Conservation (phyloP, 2,113 vertebrate genomes). For the Gymnarchus niloticus region DNA sequence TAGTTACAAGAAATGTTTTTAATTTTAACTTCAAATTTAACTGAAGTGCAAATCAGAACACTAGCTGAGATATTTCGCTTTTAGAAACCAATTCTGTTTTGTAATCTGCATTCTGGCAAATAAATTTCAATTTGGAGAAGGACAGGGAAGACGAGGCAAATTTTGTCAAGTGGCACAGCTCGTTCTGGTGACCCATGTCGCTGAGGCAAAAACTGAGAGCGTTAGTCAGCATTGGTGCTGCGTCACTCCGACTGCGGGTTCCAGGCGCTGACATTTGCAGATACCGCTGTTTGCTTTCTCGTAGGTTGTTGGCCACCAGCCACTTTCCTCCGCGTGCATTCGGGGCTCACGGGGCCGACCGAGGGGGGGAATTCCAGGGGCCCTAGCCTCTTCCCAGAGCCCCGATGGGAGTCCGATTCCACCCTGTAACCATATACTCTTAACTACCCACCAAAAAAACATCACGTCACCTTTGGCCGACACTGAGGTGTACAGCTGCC, state of each 20-base stretch:
- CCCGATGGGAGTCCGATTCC: background rate
- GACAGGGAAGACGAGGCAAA: background rate
- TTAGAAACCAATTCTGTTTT: background rate
- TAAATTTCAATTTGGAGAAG: background rate
- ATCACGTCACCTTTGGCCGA: too few relatives aligned
- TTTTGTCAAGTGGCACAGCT: background rate
- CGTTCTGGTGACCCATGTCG: background rate
- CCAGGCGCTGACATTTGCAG: conserved; percentile 9
- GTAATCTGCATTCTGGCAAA: too few relatives aligned
- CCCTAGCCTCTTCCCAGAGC: background rate
- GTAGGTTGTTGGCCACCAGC: background rate
- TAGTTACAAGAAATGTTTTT: background rate
- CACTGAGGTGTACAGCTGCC: too few relatives aligned
- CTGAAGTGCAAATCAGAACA: background rate
- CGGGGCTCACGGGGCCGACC: background rate
- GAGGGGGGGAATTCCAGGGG: conserved; percentile 20
- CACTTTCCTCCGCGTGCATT: background rate
- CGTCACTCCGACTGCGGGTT: background rate
- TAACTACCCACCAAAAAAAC: too few relatives aligned
- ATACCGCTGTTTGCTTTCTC: background rate
- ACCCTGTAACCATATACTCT: background rate
- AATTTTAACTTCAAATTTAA: background rate
- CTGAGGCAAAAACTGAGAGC: background rate
- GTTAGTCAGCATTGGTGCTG: background rate
- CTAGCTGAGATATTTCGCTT: background rate